Evolutionary conservation across 1,140 invertebrate species (phyloP), one percentile per base, ranked within the genome.

Genomic region (Drosophila punjabiensis): DNA sequence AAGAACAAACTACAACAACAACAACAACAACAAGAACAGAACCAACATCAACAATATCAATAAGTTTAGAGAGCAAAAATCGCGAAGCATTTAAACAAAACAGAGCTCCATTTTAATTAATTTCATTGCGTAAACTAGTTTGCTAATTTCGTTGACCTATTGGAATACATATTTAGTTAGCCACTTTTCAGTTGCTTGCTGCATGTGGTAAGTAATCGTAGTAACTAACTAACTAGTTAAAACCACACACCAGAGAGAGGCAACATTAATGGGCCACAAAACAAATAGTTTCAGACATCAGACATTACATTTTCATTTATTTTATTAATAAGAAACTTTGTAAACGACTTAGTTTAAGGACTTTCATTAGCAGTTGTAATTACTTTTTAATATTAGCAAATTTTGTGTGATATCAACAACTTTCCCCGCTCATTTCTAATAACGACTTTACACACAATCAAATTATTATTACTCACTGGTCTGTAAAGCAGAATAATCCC

Each of bases 151-250:
- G 41, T 76, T 75, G 32, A 43, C 16, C 33, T 1, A 33, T 75
- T 67, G 45, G 50, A 70, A 10, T 56, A 39, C n/a, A 69, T 16
- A 69, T 33, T 68, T 62, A 63, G 59, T 79, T 70, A 70, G 59
- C 52, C 41, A 55, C 33, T 79, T 53, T 64, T 68, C 52, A 48
- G 68, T 58, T 81, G 78, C 59, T 64, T 76, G 77, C 80, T 88
- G 79, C 79, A 82, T 82, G 82, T 53, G 86, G 86, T 89, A 89
- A 90, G 89, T 91, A 91, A 88, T 67, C 32, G 16, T 53, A 59
- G 41, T 59, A 43, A 28, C 20, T 43, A 65, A 32, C 60, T 43
- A 62, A 52, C 18, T 61, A 74, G 68, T 62, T 16, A 0, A 43
- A 61, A 13, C 14, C 68, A 52, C 16, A 41, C 18, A 55, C 13